Conservation (phyloP, 2,888 invertebrate species). For the Malthinus flaveolus region DNA sequence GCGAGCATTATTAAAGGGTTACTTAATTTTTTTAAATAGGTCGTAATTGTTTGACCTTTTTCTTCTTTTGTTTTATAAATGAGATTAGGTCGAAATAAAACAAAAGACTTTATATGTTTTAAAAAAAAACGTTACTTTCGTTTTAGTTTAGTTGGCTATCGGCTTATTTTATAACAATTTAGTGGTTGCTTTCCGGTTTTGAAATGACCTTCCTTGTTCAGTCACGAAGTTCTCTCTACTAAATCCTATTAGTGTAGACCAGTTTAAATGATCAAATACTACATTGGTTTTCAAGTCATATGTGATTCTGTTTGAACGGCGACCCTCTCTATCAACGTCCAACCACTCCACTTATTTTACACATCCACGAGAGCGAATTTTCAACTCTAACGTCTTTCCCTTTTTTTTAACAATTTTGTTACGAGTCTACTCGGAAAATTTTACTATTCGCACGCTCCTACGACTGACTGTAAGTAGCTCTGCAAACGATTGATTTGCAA, state of each 20-base stretch:
- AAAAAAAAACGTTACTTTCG: slow-evolving; percentile 13
- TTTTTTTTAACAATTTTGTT: too few relatives aligned
- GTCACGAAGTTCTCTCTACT: slow-evolving; percentile 25
- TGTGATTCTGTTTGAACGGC: slow-evolving; percentile 31
- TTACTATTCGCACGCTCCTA: too few relatives aligned
- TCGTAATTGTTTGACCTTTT: neutral
- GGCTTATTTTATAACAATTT: slow-evolving; percentile 29
- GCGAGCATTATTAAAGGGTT: slow-evolving; percentile 11
- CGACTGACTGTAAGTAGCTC: too few relatives aligned
- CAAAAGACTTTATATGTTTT: too few relatives aligned
- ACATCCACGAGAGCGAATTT: slow-evolving; percentile 20
- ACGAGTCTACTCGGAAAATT: too few relatives aligned
- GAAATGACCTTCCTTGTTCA: slow-evolving; percentile 26
- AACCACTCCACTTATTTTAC: slow-evolving; percentile 11
- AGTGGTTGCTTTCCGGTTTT: slow-evolving; percentile 25
- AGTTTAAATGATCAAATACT: slow-evolving; percentile 32
- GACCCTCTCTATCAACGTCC: slow-evolving; percentile 21
- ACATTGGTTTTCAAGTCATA: slow-evolving; percentile 27
- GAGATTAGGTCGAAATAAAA: too few relatives aligned
- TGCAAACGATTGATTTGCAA: too few relatives aligned
- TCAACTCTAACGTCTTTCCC: slow-evolving; percentile 4
- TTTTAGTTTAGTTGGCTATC: slow-evolving; percentile 9
- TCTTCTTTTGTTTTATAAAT: neutral
- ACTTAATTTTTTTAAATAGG: slow-evolving; percentile 6
- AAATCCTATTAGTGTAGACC: slow-evolving; percentile 33